These are phyloP conservation scores for Tetramorium bicarinatum DNA, from an alignment of 2,888 invertebrate species.

Conservation along the genomic window DNA sequence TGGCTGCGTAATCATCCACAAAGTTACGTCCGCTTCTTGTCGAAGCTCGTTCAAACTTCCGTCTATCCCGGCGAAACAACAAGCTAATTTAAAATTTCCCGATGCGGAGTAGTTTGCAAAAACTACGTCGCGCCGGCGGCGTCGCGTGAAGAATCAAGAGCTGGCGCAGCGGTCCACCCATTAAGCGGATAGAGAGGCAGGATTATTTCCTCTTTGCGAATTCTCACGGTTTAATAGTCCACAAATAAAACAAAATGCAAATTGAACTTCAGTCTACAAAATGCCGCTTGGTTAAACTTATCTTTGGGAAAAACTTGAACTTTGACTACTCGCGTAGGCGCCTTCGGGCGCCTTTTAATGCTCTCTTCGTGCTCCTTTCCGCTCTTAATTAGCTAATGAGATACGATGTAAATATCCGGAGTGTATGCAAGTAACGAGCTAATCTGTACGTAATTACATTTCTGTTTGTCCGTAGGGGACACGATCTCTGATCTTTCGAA, in stretches of 20 bases:
- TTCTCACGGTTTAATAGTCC: constrained; percentile 25
- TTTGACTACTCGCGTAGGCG: neutral
- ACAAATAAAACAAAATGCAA: constrained; percentile 49
- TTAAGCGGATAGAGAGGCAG: constrained; percentile 3
- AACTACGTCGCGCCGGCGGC: constrained; percentile 14
- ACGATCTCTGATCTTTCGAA: neutral
- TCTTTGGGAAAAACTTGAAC: neutral
- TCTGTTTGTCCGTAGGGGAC: neutral
- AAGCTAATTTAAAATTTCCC: constrained; percentile 49
- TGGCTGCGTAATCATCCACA: constrained; percentile 9
- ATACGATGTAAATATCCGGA: constrained; percentile 34
- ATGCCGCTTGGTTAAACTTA: constrained; percentile 39
- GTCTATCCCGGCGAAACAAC: constrained; percentile 10
- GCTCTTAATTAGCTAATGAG: constrained; percentile 40
- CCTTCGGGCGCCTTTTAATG: constrained; percentile 10
- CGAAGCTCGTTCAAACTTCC: constrained; percentile 37
- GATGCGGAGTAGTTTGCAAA: constrained; percentile 33
- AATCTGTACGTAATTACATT: constrained; percentile 29
- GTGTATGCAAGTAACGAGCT: constrained; percentile 16
- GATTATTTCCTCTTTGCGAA: constrained; percentile 19
- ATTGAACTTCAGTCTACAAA: constrained; percentile 34
- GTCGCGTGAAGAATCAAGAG: constrained; percentile 9
- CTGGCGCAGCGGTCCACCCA: neutral
- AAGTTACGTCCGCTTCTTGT: constrained; percentile 39
- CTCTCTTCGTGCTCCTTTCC: constrained; percentile 8